Evolutionary conservation across 1,140 invertebrate species (phyloP).

Genomic region (Cotesia chilonis): DNA sequence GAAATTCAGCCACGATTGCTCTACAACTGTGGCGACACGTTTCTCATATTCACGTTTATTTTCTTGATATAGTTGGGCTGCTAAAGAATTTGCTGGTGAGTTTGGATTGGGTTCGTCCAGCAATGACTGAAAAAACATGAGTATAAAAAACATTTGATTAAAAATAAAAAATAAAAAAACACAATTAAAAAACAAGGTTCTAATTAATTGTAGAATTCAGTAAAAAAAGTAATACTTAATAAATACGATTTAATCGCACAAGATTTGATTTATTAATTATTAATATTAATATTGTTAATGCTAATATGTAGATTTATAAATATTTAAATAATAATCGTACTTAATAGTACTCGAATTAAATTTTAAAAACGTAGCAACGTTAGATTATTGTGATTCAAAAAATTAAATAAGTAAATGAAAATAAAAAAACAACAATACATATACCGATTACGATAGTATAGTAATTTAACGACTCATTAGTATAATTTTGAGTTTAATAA

Average conservation of each 20-base stretch:
- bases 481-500: no score
- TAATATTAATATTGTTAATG: conserved; percentile 50
- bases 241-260: conserved; percentile 42
- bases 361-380: conserved; percentile 49
- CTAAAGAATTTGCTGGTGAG: conserved; percentile 75
- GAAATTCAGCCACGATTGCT: conserved; percentile 73
- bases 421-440: neutral
- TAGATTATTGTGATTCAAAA: conserved; percentile 40
- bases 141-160: conserved; percentile 17
- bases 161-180: conserved; percentile 32
- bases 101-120: conserved; percentile 77
- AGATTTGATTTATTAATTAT: conserved; percentile 43
- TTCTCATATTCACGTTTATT: conserved; percentile 77
- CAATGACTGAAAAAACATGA: conserved; percentile 66
- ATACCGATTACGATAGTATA: neutral
- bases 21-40: conserved; percentile 74
- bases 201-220: neutral
- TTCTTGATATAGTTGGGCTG: conserved; percentile 75
- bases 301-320: conserved; percentile 53
- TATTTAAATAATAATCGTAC: conserved; percentile 52
- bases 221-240: neutral
- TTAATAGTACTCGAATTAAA: conserved; percentile 59
- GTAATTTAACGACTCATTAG: neutral
- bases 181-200: conserved; percentile 45
- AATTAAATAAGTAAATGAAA: conserved; percentile 36